Evolutionary conservation across 2,113 vertebrate genomes (phyloP).

Genomic region (Australoheros scitulus): DNA sequence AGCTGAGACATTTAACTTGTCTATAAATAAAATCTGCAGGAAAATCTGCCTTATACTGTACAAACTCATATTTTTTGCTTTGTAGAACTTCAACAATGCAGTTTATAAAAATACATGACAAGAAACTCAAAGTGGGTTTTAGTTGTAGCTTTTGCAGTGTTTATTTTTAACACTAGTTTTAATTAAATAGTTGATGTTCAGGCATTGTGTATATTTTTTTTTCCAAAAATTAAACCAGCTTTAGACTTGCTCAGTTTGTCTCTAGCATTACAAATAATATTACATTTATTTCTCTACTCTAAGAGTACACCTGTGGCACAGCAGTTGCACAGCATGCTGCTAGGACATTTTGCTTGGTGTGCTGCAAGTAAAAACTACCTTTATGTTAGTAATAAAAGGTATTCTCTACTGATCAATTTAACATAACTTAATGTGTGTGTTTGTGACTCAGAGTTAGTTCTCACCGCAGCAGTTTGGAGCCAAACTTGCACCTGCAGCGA

Average conservation of each 20-base stretch:
- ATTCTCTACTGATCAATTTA: neutral
- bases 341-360: neutral
- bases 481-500: conserved; percentile 78
- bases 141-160: neutral
- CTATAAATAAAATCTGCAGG: neutral
- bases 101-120: neutral
- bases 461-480: conserved; percentile 79
- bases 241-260: neutral
- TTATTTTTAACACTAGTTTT: neutral
- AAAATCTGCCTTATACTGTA: no score
- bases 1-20: neutral
- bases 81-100: neutral
- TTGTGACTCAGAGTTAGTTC: neutral
- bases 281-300: no score
- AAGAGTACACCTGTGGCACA: no score
- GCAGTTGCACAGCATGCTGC: neutral
- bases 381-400: neutral
- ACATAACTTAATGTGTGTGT: neutral
- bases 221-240: neutral
- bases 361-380: neutral
- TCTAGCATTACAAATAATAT: no score
- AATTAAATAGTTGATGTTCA: no score
- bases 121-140: neutral
- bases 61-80: neutral
- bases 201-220: no score